Base-by-base conservation (phyloP, 2,888 invertebrate genomes). In the Acrobasis consociella region DNA sequence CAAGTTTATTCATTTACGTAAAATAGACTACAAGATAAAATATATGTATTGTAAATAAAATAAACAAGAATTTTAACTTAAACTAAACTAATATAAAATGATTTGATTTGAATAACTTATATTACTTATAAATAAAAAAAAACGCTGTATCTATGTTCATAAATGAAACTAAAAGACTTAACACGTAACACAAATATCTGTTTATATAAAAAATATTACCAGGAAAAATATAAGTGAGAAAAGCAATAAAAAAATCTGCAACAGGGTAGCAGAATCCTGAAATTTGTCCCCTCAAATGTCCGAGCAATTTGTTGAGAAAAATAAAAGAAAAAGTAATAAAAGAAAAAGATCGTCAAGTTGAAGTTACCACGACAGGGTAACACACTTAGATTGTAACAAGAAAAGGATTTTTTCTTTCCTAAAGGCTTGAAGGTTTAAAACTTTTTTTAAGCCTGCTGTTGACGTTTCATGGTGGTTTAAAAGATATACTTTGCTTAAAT, bases 311-410 rank as follows among this genome's bases (percentile, higher is more conserved):
- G 17, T 16, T 9, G 31, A 16, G 10, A 49, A 49, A 61, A 62
- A 55, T n/a, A 46, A 52, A 60, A 39, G n/a, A 60, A 60, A 60
- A 52, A 39, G 11, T n/a, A 62, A 55, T n/a, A 46, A 52, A 60
- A 39, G n/a, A 60, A 60, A 60, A 52, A 39, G 11, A 49, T 49
- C 9, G 42, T 9, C 37, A 13, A 38, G 31, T 31, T 13, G 49
- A 62, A 62, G 62, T 62, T 62, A 49, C 55, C 62, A 46, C 55
- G 37, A 62, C 62, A 62, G 16, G 38, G 55, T 55, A 62, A 62
- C 55, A 55, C 62, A 62, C 62, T 62, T 62, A 62, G 49, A 49
- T 49, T n/a, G 9, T 5, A 49, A 62, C 62, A 55, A 46, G 55
- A 53, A 62, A 62, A 62, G 49, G 55, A 31, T 55, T 53, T 62